Conservation (phyloP, 2,113 vertebrate species). For the Procavia capensis region DNA sequence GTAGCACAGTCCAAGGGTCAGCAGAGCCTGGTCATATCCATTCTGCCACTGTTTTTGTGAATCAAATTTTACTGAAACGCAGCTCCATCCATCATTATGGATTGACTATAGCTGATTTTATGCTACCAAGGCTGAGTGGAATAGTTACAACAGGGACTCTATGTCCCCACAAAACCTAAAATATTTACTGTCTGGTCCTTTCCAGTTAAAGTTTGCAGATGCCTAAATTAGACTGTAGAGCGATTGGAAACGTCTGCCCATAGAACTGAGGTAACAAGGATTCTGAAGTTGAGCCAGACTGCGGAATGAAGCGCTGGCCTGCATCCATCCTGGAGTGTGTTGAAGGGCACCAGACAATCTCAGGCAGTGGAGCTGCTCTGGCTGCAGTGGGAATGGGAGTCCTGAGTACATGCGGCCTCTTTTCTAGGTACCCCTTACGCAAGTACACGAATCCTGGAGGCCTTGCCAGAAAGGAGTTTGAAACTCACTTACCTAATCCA, state of each 20-base stretch:
- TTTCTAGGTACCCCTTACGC: background rate
- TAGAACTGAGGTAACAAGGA: background rate
- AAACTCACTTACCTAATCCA: background rate
- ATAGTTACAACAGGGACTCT: background rate
- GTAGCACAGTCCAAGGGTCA: background rate
- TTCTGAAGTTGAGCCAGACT: background rate
- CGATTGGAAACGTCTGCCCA: background rate
- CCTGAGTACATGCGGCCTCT: too few species aligned
- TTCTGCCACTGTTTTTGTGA: background rate
- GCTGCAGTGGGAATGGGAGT: background rate
- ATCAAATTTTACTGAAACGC: background rate
- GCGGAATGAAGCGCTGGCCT: background rate
- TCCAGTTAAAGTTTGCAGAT: background rate
- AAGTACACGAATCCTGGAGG: background rate
- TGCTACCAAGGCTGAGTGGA: background rate
- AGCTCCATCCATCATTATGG: background rate
- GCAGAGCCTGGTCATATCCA: background rate
- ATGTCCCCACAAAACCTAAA: background rate
- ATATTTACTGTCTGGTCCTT: background rate
- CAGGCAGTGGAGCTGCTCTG: background rate
- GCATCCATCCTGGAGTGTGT: background rate
- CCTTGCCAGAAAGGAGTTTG: background rate
- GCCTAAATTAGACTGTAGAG: background rate
- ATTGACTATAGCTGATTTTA: background rate
- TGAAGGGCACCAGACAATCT: slow-evolving; percentile 27